Evolutionary conservation across 2,888 invertebrate species (phyloP), one percentile per base, ranked within the genome.

Genomic region (Polylopha cassiicola): DNA sequence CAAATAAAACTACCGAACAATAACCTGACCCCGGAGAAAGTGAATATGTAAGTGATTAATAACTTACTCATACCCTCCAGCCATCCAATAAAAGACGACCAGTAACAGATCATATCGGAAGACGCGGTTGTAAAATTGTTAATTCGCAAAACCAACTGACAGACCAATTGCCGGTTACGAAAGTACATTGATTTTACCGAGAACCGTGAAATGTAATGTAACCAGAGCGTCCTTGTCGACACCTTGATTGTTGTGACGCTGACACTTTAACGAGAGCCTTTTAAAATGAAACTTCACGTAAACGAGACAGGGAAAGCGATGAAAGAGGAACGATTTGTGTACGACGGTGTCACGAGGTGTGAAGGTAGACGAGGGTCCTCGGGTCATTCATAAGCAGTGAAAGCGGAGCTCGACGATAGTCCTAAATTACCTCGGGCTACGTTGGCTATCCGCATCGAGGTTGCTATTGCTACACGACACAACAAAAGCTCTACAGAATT

Each of bases 341-440:
- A 61, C 48, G 50, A 50, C 53, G 49, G 61, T 54, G 65, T 58
- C 63, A 58, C 56, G 55, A 66, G 64, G 61, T 65, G 67, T 60
- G 56, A 67, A 68, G 73, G 66, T 66, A 44, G 39, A 65, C 61
- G 59, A 55, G 51, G 53, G 60, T 53, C 61, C 56, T 55, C 56
- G 55, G 71, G 74, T 77, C 73, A 73, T 73, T 74, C 71, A 72
- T 76, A 70, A 67, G 63, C 49, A 59, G 75, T 73, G 81, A 80
- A 82, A 80, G 77, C 72, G 61, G 58, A 53, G 54, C 54, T 57
- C 60, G 62, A 57, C 64, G 70, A 73, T 73, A 73, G 64, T 62
- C 70, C 71, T 74, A 74, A 76, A 80, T 77, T 68, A 66, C 75
- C 69, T 55, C 53, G 50, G 65, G 69, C 62, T 55, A 31, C 29